phyloP scores from a whole-genome alignment of 2,888 invertebrate genomes.

The Dromius quadrimaculatus region DNA sequence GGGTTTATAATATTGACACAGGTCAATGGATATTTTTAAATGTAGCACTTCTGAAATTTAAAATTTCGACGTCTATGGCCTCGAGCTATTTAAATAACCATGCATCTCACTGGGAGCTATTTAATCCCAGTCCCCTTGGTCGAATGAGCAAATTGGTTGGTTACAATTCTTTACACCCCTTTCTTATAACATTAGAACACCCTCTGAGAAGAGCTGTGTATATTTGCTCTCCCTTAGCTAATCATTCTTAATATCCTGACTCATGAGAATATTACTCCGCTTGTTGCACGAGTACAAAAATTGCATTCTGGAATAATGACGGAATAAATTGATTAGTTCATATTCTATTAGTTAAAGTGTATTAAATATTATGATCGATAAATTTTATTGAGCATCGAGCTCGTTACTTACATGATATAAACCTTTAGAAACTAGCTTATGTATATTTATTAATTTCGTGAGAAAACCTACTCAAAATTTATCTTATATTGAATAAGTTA shows the following conservation, averaged over 20 bases:
- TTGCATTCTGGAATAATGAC: background rate
- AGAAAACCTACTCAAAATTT: no score
- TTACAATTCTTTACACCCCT: slow-evolving; percentile 55
- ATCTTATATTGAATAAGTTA: no score
- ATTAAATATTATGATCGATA: no score
- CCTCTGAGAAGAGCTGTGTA: background rate
- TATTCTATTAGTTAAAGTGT: no score
- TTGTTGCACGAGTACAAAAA: slow-evolving; percentile 17
- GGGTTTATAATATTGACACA: no score
- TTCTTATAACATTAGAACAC: slow-evolving; percentile 9
- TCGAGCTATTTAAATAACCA: background rate
- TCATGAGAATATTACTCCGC: slow-evolving; percentile 15
- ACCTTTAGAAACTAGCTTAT: no score
- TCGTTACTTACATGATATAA: no score
- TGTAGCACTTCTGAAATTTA: no score
- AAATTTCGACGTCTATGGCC: background rate
- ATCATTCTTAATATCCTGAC: slow-evolving; percentile 14
- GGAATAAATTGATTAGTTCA: no score
- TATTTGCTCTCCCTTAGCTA: background rate
- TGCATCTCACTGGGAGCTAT: background rate
- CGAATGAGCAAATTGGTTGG: slow-evolving; percentile 63
- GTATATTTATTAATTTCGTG: no score
- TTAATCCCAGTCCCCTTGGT: slow-evolving; percentile 56
- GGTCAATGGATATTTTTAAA: no score
- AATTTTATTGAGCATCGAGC: no score